Evolutionary conservation across 2,888 invertebrate species (phyloP).

Genomic region (Drosophila mimetica): DNA sequence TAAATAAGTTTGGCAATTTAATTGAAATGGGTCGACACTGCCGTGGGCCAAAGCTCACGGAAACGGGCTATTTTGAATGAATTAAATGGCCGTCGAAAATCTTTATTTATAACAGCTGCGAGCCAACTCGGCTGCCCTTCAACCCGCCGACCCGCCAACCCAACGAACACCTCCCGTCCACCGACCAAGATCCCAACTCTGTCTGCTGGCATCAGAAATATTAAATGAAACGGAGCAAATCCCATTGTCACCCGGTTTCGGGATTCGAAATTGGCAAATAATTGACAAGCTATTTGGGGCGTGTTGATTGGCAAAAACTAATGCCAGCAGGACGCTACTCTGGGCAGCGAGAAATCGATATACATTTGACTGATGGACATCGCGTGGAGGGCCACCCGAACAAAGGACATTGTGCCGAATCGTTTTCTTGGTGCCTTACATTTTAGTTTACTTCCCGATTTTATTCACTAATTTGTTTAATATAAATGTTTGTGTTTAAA

Average conservation of each 20-base stretch:
- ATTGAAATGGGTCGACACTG: slow-evolving; percentile 58
- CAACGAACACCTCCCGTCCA: neutral
- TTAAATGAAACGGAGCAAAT: slow-evolving; percentile 74
- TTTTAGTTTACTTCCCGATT: neutral
- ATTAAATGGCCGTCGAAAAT: slow-evolving; percentile 68
- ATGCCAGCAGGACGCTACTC: slow-evolving; percentile 56
- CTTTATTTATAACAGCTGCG: slow-evolving; percentile 74
- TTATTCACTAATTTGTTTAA: too few species aligned
- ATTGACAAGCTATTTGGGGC: slow-evolving; percentile 76
- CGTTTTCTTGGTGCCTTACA: neutral
- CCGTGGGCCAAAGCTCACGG: slow-evolving; percentile 48
- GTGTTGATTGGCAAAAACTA: slow-evolving; percentile 76
- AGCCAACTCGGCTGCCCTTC: slow-evolving; percentile 3
- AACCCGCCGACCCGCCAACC: neutral
- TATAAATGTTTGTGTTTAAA: too few species aligned
- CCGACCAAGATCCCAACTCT: slow-evolving; percentile 34
- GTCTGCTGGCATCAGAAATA: slow-evolving; percentile 53
- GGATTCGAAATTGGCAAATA: slow-evolving; percentile 75
- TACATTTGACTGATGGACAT: slow-evolving; percentile 75
- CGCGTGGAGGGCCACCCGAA: slow-evolving; percentile 37
- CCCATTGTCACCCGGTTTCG: slow-evolving; percentile 70
- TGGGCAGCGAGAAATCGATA: slow-evolving; percentile 62
- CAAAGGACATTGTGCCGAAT: slow-evolving; percentile 18
- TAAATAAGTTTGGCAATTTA: slow-evolving; percentile 69
- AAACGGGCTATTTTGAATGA: slow-evolving; percentile 73